Evolutionary conservation across 2,797 vertebrate species (phyloP), one percentile per base, ranked within the genome.

Genomic region (Macropodus opercularis): DNA sequence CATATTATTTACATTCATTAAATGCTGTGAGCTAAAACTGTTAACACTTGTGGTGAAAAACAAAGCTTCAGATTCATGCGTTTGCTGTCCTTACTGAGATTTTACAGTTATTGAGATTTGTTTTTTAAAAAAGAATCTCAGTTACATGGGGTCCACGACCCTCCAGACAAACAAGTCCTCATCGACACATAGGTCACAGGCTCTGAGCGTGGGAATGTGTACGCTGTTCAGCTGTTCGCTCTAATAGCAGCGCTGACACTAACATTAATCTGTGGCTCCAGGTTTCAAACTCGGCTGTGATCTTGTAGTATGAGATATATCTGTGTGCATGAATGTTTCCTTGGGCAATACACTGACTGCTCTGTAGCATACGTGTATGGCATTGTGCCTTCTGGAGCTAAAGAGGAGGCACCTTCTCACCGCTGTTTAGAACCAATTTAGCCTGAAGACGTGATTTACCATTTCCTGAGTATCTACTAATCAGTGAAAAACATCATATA

Each of bases 391-490:
- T 13, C 27, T 17, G 18, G 6, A 34, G 32, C n/a, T 35, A 14
- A 26, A 36, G 5, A 46, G 15, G 36, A 7, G 22, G 1, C 24
- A 2, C 15, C 11, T 24, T 5, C 18, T 49, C 21, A 0, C 8
- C 42, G 15, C 38, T 32, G 0, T 53, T 46, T 5, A 26, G 22
- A 11, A 55, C 40, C 5, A 27, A 13, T 0, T 23, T 12, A 7
- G 18, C 18, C 18, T 3, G 5, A 55, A 34, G 13, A 14, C 17
- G 26, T 51, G 21, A 63, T 39, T 35, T 54, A 48, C 40, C 22
- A 22, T 32, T 76, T 76, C 56, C 44, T 55, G 47, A 32, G 15
- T 63, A n/a, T 26, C 15, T 22, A 52, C 5, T 2, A 41, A 18
- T 27, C 8, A 31, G 15, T 21, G 17, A 51, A 15, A 69, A 8